Conservation (phyloP, 2,113 vertebrate species). For the Lampris incognitus region DNA sequence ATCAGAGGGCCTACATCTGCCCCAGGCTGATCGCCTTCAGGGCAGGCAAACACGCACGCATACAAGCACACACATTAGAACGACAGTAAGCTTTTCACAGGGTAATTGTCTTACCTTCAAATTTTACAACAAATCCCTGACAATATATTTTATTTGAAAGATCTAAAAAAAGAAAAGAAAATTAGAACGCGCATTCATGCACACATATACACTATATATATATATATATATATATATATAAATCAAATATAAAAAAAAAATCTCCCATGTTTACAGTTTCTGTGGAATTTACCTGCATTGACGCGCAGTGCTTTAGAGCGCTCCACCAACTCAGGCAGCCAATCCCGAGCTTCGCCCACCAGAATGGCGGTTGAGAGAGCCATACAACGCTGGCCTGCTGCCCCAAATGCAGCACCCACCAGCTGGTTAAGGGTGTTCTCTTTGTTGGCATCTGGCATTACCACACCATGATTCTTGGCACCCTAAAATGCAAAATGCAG, state of each 20-base stretch:
- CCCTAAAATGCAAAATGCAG: slow-evolving; percentile 81
- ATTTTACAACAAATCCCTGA: neutral
- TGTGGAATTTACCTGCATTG: slow-evolving; percentile 86
- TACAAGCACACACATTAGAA: neutral
- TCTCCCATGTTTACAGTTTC: neutral
- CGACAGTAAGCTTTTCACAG: too few species aligned
- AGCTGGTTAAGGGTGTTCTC: slow-evolving; percentile 98
- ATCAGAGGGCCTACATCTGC: slow-evolving; percentile 96
- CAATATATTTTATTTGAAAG: neutral
- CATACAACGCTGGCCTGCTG: slow-evolving; percentile 98
- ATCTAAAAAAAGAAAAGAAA: too few species aligned
- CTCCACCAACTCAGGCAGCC: slow-evolving; percentile 95
- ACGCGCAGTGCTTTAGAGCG: slow-evolving; percentile 91
- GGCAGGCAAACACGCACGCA: slow-evolving; percentile 14
- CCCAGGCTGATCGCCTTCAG: slow-evolving; percentile 94
- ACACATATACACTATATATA: too few species aligned
- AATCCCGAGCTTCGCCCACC: slow-evolving; percentile 91
- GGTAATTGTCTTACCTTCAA: neutral
- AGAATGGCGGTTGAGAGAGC: slow-evolving; percentile 95
- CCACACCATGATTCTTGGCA: slow-evolving; percentile 97
- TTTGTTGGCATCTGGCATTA: slow-evolving; percentile 99
- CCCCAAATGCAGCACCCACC: slow-evolving; percentile 97
- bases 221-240: too few species aligned
- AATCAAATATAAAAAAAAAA: too few species aligned
- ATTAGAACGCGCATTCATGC: too few species aligned